Evolutionary conservation across 1,140 invertebrate genomes (phyloP), one percentile per base, ranked within the genome.

Genomic region (Lineus longissimus): DNA sequence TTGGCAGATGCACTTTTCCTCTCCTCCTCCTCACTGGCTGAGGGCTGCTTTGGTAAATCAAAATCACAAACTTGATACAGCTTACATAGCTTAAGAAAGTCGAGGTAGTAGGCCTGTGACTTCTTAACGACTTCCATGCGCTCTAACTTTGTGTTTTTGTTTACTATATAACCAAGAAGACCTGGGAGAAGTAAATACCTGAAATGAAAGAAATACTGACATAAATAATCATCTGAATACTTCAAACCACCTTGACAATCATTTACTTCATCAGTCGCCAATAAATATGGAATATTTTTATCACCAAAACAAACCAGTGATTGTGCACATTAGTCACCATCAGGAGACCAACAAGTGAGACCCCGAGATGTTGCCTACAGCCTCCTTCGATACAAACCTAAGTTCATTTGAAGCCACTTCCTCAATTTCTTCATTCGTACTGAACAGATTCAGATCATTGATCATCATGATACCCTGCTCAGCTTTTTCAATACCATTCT

Each of bases 341-440:
- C 19, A 13, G 40, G 40, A 19, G 11, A 43, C 11, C 19, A 43
- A 13, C 11, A 43, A 43, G 19, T 13, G 19, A 43, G 40, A 43
- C 40, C 19, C 11, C 4, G 47, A 51, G n/a, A 51, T 6, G 25
- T 51, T n/a, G 4, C 19, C n/a, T 9, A 6, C 6, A 51, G 6
- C n/a, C 47, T 9, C 4, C 54, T 45, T 11, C 25, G 43, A 25
- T 15, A 63, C 67, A 64, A 74, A 84, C 73, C 91, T 92, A 1
- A 97, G 76, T 73, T 93, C 88, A 66, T 89, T 87, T 15, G 93
- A 93, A 0, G 91, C 80, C 13, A 97, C 76, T 83, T 97, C 95
- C 58, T 94, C 91, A 45, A 93, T 84, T 27, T 82, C 84, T 85
- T 97, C 95, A 83, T 97, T 97, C 31, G 79, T 77, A 78, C 92